Evolutionary conservation across 1,140 invertebrate genomes (phyloP).

Genomic region (Lordiphosa collinella): DNA sequence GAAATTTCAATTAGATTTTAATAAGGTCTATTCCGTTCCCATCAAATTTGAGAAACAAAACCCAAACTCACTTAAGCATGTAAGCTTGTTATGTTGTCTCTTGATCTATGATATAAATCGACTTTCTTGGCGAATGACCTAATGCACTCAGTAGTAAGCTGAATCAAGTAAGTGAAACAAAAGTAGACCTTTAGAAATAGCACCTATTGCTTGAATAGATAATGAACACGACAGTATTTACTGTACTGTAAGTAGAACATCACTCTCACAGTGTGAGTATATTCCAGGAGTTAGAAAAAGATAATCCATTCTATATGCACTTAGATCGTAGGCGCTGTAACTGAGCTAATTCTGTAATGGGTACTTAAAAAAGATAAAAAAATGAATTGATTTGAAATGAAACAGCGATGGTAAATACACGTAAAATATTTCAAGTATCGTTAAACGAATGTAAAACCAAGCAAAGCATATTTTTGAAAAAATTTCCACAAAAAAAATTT

Average conservation of each 20-base stretch:
- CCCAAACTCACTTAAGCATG: conserved; percentile 32
- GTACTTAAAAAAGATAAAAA: conserved; percentile 64
- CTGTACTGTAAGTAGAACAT: no score
- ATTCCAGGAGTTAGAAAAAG: no score
- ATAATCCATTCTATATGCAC: no score
- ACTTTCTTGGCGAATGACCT: conserved; percentile 74
- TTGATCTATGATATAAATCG: conserved; percentile 76
- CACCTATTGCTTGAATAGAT: no score
- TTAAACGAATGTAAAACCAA: conserved; percentile 22
- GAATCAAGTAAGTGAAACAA: conserved; percentile 1
- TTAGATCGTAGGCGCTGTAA: background rate
- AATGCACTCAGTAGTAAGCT: conserved; percentile 23
- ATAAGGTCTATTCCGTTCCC: background rate
- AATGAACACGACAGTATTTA: no score
- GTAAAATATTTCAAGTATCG: conserved; percentile 68
- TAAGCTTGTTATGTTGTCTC: conserved; percentile 73
- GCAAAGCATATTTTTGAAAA: conserved; percentile 52
- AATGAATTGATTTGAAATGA: conserved; percentile 18
- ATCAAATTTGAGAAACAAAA: background rate
- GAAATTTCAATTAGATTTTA: background rate
- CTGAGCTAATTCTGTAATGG: conserved; percentile 12
- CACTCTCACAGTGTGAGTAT: no score
- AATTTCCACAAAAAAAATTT: conserved; percentile 10
- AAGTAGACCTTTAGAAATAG: no score
- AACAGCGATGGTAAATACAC: conserved; percentile 77